Evolutionary conservation across 2,888 invertebrate species (phyloP).

Genomic region (Uloborus plumipes): DNA sequence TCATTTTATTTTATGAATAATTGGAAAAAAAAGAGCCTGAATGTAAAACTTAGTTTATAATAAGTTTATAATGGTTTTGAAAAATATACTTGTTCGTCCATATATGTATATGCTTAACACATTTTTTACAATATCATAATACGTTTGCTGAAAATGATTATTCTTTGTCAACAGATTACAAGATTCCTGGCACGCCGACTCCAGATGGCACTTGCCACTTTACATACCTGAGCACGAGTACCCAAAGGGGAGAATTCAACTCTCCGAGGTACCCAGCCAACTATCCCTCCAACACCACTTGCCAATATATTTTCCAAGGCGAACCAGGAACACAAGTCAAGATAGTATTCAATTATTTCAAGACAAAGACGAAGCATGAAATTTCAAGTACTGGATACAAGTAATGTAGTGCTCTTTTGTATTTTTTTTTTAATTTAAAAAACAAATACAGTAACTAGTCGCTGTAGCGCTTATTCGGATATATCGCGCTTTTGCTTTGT

Average conservation of each 20-base stretch:
- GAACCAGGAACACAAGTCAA: constrained; percentile 79
- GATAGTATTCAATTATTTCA: constrained; percentile 74
- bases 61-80: too few species aligned
- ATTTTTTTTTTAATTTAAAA: too few species aligned
- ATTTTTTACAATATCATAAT: too few species aligned
- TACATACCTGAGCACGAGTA: constrained; percentile 88
- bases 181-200: constrained; percentile 79
- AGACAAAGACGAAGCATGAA: constrained; percentile 50
- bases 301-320: constrained; percentile 89
- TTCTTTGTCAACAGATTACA: constrained; percentile 57
- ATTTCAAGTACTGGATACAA: constrained; percentile 49
- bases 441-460: too few species aligned
- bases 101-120: too few species aligned
- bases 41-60: too few species aligned
- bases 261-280: constrained; percentile 96
- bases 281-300: constrained; percentile 95
- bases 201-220: constrained; percentile 92
- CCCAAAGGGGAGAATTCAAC: constrained; percentile 91
- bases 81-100: too few species aligned
- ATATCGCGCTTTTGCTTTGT: too few species aligned
- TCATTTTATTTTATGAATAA: too few species aligned
- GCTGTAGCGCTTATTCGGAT: too few species aligned
- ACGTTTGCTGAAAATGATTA: too few species aligned
- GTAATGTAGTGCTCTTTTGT: constrained; percentile 9
- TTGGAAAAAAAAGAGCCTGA: too few species aligned